Base-by-base conservation (phyloP, 1,140 invertebrate species). In the Aphaenogaster rudis region DNA sequence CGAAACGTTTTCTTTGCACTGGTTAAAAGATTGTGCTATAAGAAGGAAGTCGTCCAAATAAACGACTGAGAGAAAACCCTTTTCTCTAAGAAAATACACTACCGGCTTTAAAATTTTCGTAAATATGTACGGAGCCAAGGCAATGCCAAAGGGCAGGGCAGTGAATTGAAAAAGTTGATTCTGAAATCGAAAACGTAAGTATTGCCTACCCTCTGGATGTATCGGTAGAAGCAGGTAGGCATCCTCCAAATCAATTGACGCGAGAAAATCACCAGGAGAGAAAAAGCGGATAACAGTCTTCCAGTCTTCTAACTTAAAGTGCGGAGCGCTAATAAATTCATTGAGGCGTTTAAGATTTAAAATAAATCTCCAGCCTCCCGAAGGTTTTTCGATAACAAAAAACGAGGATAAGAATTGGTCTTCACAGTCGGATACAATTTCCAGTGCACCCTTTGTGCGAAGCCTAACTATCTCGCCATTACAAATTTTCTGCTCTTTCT, bases 1-100 rank as follows among this genome's bases (percentile, higher is more conserved):
- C 0, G 1, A 17, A 15, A 67, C 39, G 3, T 67, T 67, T 7
- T 9, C 0, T 8, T 3, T 7, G 21, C 64, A 67, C n/a, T 1
- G 6, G 28, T 28, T 28, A 28, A 28, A 28, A 5, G 17, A 7
- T 42, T 21, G 36, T 2, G 39, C 36, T 0, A 67, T 21, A 11
- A 67, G 64, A 0, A 67, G n/a, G 9, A 66, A 67, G 45, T 67
- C n/a, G n/a, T 67, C 64, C 3, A 67, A 9, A 45, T 67, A 67
- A 6, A 5, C 67, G 0, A 71, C 21, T 4, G 67, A 71, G 8
- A 71, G 5, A 3, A 50, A 13, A 5, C 42, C 45, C 28, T 21
- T 48, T 3, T 71, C 45, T 21, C 45, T 11, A n/a, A 39, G 45
- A 1, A n/a, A 71, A 15, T 3, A 48, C 3, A 50, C 3, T 50